Base-by-base conservation (phyloP, 30 jellyfish, hydroid and myxozoan genomes). In the Turritopsis dohrnii region DNA sequence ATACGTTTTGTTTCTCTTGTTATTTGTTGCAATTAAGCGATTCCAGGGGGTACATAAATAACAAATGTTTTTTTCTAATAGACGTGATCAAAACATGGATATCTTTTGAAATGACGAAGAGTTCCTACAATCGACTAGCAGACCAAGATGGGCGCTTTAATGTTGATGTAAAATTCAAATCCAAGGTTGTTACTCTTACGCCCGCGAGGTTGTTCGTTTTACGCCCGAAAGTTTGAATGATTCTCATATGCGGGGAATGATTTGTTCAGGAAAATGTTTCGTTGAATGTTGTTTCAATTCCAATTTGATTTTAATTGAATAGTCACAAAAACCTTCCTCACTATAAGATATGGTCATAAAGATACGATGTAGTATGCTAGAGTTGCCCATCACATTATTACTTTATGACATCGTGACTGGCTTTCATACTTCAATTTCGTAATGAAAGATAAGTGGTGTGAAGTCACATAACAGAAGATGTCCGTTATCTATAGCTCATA, bases 141-240 rank as follows among this genome's bases (percentile, higher is more conserved):
- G 22, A 23, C 9, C 16, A 27, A 9, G 77, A 69, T 27, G 77
- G 77, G 9, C 9, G 30, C 9, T 27, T 69, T 0, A 19, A 69
- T 27, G 77, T 69, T 23, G 77, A 69, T 17, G 77, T 69, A n/a
- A 69, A 23, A 8, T 1, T 69, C 17, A 69, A 69, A 69, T 1
- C 77, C 28, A 69, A 69, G 77, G 77, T 69, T 23, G 19, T 27
- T n/a, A n/a, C n/a, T n/a, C n/a, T n/a, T n/a, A n/a, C n/a, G n/a
- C n/a, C n/a, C n/a, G n/a, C n/a, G n/a, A 0, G 30, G 30, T 69
- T 69, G 9, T 69, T 69, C 76, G 9, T n/a, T 19, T 7, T 69
- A 41, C 60, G 13, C 5, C 13, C 22, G 16, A 69, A n/a, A 69
- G 28, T 0, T 0, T 60, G 19, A 18, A 60, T 60, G 19, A 0